phyloP scores from a whole-genome alignment of 1,140 invertebrate species.

The Yoshiicerus persimilis region DNA sequence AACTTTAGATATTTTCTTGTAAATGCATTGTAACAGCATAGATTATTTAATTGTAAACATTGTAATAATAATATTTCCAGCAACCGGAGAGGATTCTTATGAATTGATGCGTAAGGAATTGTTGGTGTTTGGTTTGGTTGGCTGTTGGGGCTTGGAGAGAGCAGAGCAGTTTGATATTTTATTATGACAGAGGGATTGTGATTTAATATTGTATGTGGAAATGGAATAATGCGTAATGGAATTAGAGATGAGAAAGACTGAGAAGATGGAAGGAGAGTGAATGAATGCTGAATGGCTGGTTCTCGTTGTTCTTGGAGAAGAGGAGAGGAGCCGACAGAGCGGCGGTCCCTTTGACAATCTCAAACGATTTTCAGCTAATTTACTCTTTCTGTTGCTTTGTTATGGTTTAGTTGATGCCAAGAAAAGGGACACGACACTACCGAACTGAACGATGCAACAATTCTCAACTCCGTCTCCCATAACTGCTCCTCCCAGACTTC shows the following conservation, averaged over 20 bases:
- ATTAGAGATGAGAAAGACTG: not conserved
- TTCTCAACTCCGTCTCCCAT: no score
- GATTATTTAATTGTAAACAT: no score
- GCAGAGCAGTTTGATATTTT: not conserved
- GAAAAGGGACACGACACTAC: slow-evolving; percentile 11
- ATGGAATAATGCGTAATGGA: not conserved
- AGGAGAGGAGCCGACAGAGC: not conserved
- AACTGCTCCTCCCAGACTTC: no score
- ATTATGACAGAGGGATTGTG: not conserved
- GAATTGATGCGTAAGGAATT: not conserved
- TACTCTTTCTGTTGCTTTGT: not conserved
- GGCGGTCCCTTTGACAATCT: not conserved
- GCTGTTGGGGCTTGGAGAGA: not conserved
- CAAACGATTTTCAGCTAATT: not conserved
- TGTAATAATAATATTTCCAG: not conserved
- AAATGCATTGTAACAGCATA: no score
- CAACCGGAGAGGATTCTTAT: not conserved
- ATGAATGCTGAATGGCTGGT: not conserved
- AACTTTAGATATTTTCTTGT: no score
- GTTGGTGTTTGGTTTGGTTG: not conserved
- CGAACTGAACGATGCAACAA: not conserved
- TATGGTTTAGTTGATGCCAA: not conserved
- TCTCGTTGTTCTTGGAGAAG: not conserved
- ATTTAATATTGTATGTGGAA: not conserved
- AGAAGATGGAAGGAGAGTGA: not conserved